Evolutionary conservation across 2,888 invertebrate species (phyloP), one percentile per base, ranked within the genome.

Genomic region (Cyclophora albipunctata): DNA sequence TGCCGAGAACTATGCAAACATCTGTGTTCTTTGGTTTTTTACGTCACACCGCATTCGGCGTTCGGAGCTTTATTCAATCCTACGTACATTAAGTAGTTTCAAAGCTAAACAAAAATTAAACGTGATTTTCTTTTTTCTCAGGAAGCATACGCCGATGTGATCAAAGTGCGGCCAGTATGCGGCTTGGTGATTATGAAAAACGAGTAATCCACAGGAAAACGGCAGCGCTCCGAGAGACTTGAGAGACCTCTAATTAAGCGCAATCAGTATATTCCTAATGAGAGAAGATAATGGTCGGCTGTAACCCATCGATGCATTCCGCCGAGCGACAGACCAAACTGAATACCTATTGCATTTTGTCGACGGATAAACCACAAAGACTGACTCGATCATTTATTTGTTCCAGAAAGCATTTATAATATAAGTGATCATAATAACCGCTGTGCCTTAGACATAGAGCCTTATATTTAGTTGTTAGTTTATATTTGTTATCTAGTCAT

Each of bases 251-350:
- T 84, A 88, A 88, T 88, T 88, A 88, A 85, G 79, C 83, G 84
- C 84, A 88, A 88, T 88, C 88, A 88, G 86, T 86, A 81, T 88
- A 88, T 86, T 85, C 85, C 85, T 88, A 88, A 88, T 86, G 88
- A 85, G 83, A 79, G 87, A 77, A 80, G 83, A 82, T 88, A 86
- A 87, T 87, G 78, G 82, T 82, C 79, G 86, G 78, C 81, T 81
- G 78, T 81, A 82, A 84, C 81, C 76, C 81, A 84, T 84, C 84
- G 84, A 86, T 76, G 82, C 86, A 86, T 86, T 85, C 87, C 80
- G 69, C 67, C 66, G 74, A 71, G 66, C 66, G 76, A 77, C 75
- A 73, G 75, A 75, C 72, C 67, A 75, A 70, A 78, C 75, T 75
- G 77, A 81, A 81, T 76, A 76, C 74, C 69, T 70, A 75, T 70